Evolutionary conservation across 2,113 vertebrate species (phyloP).

Genomic region (Narcine bancroftii): DNA sequence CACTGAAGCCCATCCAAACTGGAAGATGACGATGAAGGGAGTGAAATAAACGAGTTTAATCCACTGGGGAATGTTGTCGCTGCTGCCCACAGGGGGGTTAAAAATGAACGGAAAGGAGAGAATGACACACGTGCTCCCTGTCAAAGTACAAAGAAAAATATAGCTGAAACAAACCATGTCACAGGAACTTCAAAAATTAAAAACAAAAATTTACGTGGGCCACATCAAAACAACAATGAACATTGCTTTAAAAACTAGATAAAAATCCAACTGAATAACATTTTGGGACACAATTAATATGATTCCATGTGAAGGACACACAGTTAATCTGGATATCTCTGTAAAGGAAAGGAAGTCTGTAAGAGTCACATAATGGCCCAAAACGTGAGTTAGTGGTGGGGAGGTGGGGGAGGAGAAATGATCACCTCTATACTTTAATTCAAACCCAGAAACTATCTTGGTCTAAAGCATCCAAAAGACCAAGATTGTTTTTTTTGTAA

Average conservation of each 20-base stretch:
- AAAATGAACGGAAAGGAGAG: slow-evolving; percentile 90
- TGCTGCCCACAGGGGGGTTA: slow-evolving; percentile 75
- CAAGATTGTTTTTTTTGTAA: no score
- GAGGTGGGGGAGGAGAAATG: background rate
- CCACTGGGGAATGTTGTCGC: slow-evolving; percentile 65
- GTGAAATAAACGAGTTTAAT: slow-evolving; percentile 72
- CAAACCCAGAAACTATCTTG: background rate
- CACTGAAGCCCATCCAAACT: slow-evolving; percentile 88
- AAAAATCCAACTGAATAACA: no score
- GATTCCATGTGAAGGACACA: no score
- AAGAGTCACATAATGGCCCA: background rate
- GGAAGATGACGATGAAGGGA: slow-evolving; percentile 84
- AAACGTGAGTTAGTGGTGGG: background rate
- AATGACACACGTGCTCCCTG: slow-evolving; percentile 77
- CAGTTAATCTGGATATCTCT: background rate
- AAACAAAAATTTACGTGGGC: background rate
- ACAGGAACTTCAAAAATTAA: background rate
- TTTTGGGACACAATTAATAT: no score
- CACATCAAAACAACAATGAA: no score
- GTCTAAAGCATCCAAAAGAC: background rate
- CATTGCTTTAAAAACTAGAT: no score
- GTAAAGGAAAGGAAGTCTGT: background rate
- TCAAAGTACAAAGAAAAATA: background rate
- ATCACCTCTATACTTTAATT: background rate
- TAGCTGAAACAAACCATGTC: background rate